Evolutionary conservation across 2,888 invertebrate species (phyloP).

Genomic region (Pocota personata): DNA sequence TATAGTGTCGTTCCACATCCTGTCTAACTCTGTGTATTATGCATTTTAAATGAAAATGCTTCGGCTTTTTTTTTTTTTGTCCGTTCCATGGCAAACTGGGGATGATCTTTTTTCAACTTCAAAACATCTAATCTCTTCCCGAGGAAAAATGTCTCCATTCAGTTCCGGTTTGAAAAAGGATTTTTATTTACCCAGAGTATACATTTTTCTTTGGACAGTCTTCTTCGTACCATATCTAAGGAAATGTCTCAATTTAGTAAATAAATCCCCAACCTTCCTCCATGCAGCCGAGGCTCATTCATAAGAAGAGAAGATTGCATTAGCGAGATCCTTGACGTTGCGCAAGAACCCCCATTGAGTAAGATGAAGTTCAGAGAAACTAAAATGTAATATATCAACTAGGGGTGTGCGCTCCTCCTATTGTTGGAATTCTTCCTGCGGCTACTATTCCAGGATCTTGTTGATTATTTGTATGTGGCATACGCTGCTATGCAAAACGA

Average conservation of each 20-base stretch:
- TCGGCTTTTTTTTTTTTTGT: slow-evolving; percentile 23
- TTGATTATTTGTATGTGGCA: slow-evolving; percentile 63
- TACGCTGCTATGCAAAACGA: slow-evolving; percentile 50
- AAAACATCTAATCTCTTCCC: slow-evolving; percentile 63
- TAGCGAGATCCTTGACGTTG: slow-evolving; percentile 60
- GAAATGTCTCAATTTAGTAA: slow-evolving; percentile 63
- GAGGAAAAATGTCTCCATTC: slow-evolving; percentile 65
- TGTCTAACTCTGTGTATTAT: slow-evolving; percentile 29
- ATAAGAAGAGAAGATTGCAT: slow-evolving; percentile 64
- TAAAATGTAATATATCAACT: slow-evolving; percentile 58
- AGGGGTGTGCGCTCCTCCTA: background rate
- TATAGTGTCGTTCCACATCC: slow-evolving; percentile 19
- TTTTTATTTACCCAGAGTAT: slow-evolving; percentile 40
- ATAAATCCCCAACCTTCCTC: slow-evolving; percentile 58
- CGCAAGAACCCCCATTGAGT: slow-evolving; percentile 11
- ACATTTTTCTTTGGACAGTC: slow-evolving; percentile 39
- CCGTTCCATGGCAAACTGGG: background rate
- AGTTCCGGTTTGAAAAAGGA: slow-evolving; percentile 31
- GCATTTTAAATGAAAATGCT: slow-evolving; percentile 58
- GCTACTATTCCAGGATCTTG: slow-evolving; percentile 58
- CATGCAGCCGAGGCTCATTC: slow-evolving; percentile 34
- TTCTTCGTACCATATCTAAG: background rate
- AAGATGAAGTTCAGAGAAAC: slow-evolving; percentile 51
- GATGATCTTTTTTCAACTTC: slow-evolving; percentile 64
- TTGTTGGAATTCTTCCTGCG: slow-evolving; percentile 47